Conservation (phyloP, 2,113 vertebrate species). For the Turnix velox region DNA sequence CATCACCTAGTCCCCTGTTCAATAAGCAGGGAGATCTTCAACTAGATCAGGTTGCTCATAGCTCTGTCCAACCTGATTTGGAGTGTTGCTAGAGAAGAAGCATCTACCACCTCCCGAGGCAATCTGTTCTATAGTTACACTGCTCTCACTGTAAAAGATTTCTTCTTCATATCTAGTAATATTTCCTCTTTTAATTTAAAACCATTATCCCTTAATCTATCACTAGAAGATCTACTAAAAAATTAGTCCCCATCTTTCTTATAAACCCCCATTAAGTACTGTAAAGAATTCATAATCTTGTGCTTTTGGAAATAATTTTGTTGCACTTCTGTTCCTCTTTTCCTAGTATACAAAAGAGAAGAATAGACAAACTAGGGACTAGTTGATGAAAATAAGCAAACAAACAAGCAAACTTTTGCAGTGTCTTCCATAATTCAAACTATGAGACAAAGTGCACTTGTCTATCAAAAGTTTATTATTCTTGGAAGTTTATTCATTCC, state of each 20-base stretch:
- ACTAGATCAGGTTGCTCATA: neutral
- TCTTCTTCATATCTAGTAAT: neutral
- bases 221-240: neutral
- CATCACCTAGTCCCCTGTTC: neutral
- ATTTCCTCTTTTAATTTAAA: neutral
- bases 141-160: neutral
- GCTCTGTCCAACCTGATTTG: neutral
- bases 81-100: neutral
- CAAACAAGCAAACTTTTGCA: neutral
- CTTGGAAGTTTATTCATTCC: slow-evolving; percentile 32
- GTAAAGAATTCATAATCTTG: neutral
- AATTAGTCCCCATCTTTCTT: neutral
- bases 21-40: neutral
- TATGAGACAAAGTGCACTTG: slow-evolving; percentile 7
- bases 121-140: neutral
- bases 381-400: neutral
- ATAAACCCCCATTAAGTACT: no score
- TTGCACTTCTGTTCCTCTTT: neutral
- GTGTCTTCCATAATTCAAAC: neutral
- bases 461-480: neutral
- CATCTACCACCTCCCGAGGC: no score
- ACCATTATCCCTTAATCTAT: neutral
- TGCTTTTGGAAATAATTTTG: neutral
- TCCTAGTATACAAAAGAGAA: neutral
- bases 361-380: neutral